These are phyloP conservation scores for Porites cylindrica DNA, from an alignment of 92 coral and sea anemone genomes.

Conservation along the genomic window DNA sequence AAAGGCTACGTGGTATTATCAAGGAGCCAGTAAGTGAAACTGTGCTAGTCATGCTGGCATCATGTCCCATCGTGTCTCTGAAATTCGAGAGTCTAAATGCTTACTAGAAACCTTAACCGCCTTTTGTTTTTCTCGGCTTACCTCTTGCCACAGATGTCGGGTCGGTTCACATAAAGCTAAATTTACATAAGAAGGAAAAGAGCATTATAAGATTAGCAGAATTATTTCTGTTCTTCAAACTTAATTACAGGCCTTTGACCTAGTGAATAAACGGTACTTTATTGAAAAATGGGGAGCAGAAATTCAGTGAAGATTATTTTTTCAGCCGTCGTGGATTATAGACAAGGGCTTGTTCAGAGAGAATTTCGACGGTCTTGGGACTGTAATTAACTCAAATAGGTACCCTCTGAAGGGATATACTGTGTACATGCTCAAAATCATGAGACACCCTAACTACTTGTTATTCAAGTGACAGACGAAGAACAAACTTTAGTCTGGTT, in stretches of 20 bases:
- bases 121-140: background rate
- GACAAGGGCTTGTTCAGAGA: too few relatives aligned
- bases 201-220: background rate
- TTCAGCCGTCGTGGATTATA: too few relatives aligned
- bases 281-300: background rate
- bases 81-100: constrained; percentile 24
- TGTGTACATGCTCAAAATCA: background rate
- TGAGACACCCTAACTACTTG: background rate
- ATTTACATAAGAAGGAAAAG: background rate
- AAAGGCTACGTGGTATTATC: background rate
- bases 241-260: background rate
- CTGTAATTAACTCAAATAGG: too few relatives aligned
- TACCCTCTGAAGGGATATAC: background rate
- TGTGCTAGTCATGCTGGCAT: constrained; percentile 14
- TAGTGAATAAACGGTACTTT: background rate
- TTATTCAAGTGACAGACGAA: background rate
- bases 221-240: too few relatives aligned
- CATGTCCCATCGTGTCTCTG: background rate
- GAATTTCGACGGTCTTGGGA: too few relatives aligned
- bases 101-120: constrained; percentile 22
- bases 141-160: constrained; percentile 23
- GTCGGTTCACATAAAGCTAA: background rate
- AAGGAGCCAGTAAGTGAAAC: background rate
- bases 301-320: too few relatives aligned
- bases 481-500: background rate